A percentile compares a stretch with the other conserved stretches of the same genome.
Conservation (phyloP, 2,113 vertebrate species). For the Xenotilapia longispinis region DNA sequence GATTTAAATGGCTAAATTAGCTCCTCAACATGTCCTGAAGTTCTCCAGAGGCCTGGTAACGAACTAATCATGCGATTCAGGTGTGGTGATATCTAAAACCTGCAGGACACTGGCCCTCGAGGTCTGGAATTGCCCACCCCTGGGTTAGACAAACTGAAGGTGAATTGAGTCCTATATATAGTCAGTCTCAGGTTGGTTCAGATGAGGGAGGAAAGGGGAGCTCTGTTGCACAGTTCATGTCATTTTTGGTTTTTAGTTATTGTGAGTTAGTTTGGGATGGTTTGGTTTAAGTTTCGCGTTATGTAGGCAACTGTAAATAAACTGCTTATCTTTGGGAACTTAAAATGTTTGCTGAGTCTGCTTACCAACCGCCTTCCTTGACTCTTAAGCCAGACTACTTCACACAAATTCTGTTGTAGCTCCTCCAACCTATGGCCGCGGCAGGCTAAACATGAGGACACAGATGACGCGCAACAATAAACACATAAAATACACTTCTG, state of each 20-base stretch:
- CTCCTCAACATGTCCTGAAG: background rate
- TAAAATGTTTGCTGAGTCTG: background rate
- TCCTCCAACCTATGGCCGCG: no score
- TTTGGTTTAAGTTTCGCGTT: background rate
- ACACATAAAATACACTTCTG: no score
- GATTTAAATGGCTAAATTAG: background rate
- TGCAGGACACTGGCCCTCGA: rapidly evolving
- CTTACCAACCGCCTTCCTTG: background rate
- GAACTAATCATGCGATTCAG: background rate
- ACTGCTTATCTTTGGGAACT: background rate
- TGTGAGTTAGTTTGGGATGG: background rate
- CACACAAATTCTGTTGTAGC: background rate
- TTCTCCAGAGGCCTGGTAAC: background rate
- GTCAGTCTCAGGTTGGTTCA: background rate
- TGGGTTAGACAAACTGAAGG: background rate
- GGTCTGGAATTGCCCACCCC: background rate
- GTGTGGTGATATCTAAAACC: background rate
- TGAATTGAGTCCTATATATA: background rate
- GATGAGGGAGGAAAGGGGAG: background rate
- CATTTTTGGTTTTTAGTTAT: background rate
- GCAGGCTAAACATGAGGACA: no score
- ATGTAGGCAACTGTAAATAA: background rate
- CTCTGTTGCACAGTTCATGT: background rate
- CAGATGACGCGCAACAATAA: no score
- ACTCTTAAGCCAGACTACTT: background rate